Conservation (phyloP, 2,888 invertebrate species). For the Apamea crenata region DNA sequence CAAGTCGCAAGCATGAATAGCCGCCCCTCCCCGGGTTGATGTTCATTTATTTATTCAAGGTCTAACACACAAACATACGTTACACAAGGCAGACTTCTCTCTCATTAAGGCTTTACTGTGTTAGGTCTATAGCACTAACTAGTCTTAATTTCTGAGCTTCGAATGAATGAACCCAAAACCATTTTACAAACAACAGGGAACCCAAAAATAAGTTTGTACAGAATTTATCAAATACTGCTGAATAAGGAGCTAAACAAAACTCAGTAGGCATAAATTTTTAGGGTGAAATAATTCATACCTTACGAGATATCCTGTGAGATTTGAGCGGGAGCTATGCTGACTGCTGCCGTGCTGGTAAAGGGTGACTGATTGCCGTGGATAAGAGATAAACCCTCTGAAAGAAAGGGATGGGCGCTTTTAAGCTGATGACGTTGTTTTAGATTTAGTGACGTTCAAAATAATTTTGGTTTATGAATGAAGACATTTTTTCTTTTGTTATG, state of each 20-base stretch:
- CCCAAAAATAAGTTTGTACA: conserved; percentile 3
- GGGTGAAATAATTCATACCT: conserved; percentile 40
- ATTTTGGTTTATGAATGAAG: not conserved
- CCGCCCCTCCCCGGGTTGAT: too few relatives aligned
- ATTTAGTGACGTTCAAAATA: conserved; percentile 5
- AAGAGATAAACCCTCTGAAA: conserved; percentile 36
- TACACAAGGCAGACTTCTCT: not conserved
- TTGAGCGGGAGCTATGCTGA: conserved; percentile 39
- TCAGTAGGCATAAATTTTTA: conserved; percentile 14
- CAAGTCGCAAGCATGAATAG: not conserved
- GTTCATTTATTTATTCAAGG: not conserved
- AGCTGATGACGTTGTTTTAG: conserved; percentile 8
- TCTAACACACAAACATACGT: not conserved
- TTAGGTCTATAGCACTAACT: not conserved
- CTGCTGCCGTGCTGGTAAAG: conserved; percentile 5
- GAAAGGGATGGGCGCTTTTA: conserved; percentile 9
- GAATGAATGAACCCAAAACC: not conserved
- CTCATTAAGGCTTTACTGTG: conserved; percentile 9
- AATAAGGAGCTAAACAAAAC: conserved; percentile 19
- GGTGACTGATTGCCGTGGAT: conserved; percentile 48
- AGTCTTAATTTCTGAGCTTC: not conserved
- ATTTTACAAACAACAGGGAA: not conserved
- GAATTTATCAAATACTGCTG: conserved; percentile 4
- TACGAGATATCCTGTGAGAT: conserved; percentile 22
- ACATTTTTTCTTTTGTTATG: not conserved